Percentiles rank a stretch among this genome's conserved stretches.
Conservation (phyloP, 1,140 invertebrate species). For the Listronotus oregonensis region DNA sequence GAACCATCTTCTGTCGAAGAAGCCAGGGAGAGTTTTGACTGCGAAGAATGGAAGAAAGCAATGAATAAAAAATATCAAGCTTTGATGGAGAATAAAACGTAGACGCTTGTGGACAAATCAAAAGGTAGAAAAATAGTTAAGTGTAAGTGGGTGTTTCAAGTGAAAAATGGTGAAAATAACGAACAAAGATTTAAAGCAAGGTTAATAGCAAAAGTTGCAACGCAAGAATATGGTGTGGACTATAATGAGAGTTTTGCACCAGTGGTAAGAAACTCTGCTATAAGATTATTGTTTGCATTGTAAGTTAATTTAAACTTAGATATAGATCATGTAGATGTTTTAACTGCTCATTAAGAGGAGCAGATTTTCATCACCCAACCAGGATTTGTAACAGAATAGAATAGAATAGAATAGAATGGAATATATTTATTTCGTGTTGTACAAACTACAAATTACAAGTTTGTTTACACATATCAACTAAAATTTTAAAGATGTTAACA, state of each 20-base stretch:
- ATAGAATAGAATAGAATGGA: too few species aligned
- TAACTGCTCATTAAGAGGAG: slow-evolving; percentile 54
- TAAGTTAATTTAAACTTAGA: slow-evolving; percentile 40
- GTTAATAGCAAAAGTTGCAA: too few species aligned
- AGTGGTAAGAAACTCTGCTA: slow-evolving; percentile 37
- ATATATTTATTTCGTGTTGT: too few species aligned
- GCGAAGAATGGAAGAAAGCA: slow-evolving; percentile 45
- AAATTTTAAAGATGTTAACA: too few species aligned
- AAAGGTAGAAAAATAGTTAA: slow-evolving; percentile 48
- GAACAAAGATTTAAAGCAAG: too few species aligned
- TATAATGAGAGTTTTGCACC: slow-evolving; percentile 36
- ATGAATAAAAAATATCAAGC: slow-evolving; percentile 46
- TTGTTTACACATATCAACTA: too few species aligned
- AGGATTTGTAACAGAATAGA: slow-evolving; percentile 46
- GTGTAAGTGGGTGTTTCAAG: slow-evolving; percentile 52
- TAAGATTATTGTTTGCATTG: slow-evolving; percentile 41
- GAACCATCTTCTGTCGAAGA: slow-evolving; percentile 23
- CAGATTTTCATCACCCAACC: slow-evolving; percentile 38
- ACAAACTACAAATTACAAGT: too few species aligned
- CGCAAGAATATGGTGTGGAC: slow-evolving; percentile 14
- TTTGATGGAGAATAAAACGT: slow-evolving; percentile 48
- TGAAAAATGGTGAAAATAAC: slow-evolving; percentile 43
- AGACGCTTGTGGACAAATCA: slow-evolving; percentile 50
- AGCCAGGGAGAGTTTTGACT: slow-evolving; percentile 40
- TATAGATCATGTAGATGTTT: slow-evolving; percentile 49